phyloP scores from a whole-genome alignment of 2,888 invertebrate genomes.

The Portevinia maculata region DNA sequence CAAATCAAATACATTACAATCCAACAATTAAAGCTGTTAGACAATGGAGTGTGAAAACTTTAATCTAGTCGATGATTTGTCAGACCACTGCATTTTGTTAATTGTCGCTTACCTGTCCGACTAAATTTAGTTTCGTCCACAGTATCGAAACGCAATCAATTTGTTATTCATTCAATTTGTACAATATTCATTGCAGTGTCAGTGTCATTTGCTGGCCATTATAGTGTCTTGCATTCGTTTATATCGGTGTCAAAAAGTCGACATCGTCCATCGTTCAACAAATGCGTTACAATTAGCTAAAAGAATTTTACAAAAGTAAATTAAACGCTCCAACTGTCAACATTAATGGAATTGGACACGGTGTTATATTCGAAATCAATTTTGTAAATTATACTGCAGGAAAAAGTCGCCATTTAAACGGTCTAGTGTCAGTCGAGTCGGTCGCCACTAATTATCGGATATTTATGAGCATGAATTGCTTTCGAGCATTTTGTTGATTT shows the following conservation, averaged over 20 bases:
- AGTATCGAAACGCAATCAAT: constrained; percentile 39
- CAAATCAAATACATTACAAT: too few species aligned
- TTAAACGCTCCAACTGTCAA: constrained; percentile 1
- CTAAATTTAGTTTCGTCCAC: constrained; percentile 27
- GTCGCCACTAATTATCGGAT: constrained; percentile 18
- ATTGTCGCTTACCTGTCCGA: neutral
- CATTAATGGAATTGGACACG: constrained; percentile 18
- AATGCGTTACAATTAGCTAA: constrained; percentile 3
- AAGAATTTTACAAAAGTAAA: constrained; percentile 26
- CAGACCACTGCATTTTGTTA: too few species aligned
- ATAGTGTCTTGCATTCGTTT: constrained; percentile 15
- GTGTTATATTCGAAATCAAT: constrained; percentile 1
- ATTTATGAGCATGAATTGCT: constrained; percentile 37
- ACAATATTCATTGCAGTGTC: constrained; percentile 34
- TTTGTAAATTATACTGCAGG: constrained; percentile 10
- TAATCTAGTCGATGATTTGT: too few species aligned
- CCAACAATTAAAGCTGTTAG: too few species aligned
- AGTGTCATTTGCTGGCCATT: constrained; percentile 56
- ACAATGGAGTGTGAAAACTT: too few species aligned
- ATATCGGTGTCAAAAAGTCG: constrained; percentile 8
- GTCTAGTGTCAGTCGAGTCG: neutral
- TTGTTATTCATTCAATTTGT: constrained; percentile 22
- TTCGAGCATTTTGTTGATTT: constrained; percentile 29
- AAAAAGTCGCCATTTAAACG: neutral
- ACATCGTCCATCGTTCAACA: neutral